A percentile compares a stretch with the other conserved stretches of the same genome.
These are phyloP conservation scores for Hippasteria phrygiana DNA, from an alignment of 53 echinoderm and acorn worm species.

Conservation along the genomic window DNA sequence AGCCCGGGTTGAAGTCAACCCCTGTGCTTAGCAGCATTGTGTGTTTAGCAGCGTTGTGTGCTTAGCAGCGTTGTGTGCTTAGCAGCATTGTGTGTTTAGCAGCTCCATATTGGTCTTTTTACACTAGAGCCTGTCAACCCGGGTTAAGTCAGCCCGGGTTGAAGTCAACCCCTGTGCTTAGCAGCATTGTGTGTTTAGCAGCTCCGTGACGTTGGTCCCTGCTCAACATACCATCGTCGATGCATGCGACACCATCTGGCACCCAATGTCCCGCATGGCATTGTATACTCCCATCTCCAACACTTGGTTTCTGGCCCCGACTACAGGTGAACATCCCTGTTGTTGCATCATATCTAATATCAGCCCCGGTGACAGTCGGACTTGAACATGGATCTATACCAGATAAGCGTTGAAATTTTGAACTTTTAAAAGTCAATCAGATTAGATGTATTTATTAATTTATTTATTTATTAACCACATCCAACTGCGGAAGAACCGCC, in stretches of 20 bases:
- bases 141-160: no score
- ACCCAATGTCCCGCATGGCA: conserved; percentile 63
- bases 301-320: conserved; percentile 36
- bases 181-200: neutral
- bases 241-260: conserved; percentile 18
- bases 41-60: no score
- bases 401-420: neutral
- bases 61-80: no score
- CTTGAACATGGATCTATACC: neutral
- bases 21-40: no score
- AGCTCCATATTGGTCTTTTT: no score
- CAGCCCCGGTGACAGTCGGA: neutral
- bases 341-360: neutral
- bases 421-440: neutral
- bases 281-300: conserved; percentile 15
- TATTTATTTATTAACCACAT: no score
- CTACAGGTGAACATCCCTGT: neutral
- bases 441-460: no score
- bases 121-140: no score
- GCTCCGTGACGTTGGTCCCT: neutral
- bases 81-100: no score
- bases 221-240: neutral
- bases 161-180: no score
- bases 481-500: no score
- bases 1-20: no score